Conservation (phyloP, 2,888 invertebrate genomes). For the Euplexia lucipara region DNA sequence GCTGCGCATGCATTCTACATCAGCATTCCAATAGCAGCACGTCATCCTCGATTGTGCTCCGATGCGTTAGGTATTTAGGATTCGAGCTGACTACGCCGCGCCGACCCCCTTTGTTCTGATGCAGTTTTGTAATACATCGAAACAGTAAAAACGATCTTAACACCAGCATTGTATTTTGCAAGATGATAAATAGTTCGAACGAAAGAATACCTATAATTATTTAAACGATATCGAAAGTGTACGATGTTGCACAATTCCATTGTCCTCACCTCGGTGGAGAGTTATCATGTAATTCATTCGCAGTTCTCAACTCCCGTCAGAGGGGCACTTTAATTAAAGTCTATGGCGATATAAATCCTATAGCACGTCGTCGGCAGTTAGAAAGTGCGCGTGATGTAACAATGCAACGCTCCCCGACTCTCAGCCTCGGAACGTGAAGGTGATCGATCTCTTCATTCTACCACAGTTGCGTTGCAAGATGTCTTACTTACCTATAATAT, state of each 20-base stretch:
- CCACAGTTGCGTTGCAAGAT: constrained; percentile 68
- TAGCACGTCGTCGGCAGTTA: constrained; percentile 79
- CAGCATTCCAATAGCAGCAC: constrained; percentile 85
- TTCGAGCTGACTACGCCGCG: constrained; percentile 72
- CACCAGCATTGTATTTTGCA: constrained; percentile 65
- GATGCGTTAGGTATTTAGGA: constrained; percentile 79
- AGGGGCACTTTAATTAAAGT: constrained; percentile 82
- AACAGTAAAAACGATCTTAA: constrained; percentile 64
- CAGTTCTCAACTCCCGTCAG: constrained; percentile 73
- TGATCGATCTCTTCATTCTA: constrained; percentile 78
- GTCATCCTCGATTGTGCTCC: constrained; percentile 83
- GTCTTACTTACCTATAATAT: constrained; percentile 67
- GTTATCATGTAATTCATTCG: constrained; percentile 76
- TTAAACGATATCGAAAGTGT: constrained; percentile 81
- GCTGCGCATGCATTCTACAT: constrained; percentile 83
- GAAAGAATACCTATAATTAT: constrained; percentile 73
- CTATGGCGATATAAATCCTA: constrained; percentile 83
- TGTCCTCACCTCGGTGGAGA: constrained; percentile 75
- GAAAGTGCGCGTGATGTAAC: constrained; percentile 86
- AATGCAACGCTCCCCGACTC: constrained; percentile 73
- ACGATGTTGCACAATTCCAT: constrained; percentile 81
- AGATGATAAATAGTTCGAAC: constrained; percentile 72
- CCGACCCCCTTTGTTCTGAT: constrained; percentile 73
- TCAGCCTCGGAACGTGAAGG: constrained; percentile 75
- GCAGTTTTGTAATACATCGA: constrained; percentile 70